Evolutionary conservation across 2,888 invertebrate species (phyloP), one percentile per base, ranked within the genome.

Genomic region (Shargacucullia verbasci): DNA sequence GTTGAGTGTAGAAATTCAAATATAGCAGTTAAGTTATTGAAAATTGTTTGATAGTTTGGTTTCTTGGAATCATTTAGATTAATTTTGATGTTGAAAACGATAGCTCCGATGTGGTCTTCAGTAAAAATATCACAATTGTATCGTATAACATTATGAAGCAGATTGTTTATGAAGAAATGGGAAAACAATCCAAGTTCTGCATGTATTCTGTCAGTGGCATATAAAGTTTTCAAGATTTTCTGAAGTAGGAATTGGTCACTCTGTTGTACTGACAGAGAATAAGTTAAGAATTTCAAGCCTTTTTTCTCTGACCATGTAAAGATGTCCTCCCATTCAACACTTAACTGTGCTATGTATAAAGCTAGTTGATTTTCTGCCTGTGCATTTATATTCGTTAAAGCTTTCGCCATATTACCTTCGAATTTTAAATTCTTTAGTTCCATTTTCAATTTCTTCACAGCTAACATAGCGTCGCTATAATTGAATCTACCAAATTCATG

Each of bases 1-100:
- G 92, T 92, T 10, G 91, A 89, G 41, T 93, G 89, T 0, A 94
- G 74, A 57, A 94, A 94, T 64, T 94, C 94, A 83, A 94, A 94
- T 43, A 93, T 85, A 2, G 90, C 91, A 2, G 88, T 92, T 41
- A 94, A 76, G 77, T 94, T 94, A 58, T 88, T 92, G 33, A 94
- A 91, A 37, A 94, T 87, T 1, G 89, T 89, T 76, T 90, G 91
- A 45, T 89, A 90, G 55, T 84, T 89, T 0, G 94, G 94, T 44
- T 84, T 87, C 0, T 82, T 85, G 0, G 63, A 47, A 35, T 93
- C 87, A 46, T 85, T 85, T 6, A 89, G 64, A 68, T 87, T 81
- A 38, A 93, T 89, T 78, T 89, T 92, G 2, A 94, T 92, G 37
- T 90, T 92, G 43, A 92, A 92, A 5, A 90, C 83, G 11, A 94